phyloP scores from a whole-genome alignment of 1,140 invertebrate genomes.

The Thalassaphorura encarpata region DNA sequence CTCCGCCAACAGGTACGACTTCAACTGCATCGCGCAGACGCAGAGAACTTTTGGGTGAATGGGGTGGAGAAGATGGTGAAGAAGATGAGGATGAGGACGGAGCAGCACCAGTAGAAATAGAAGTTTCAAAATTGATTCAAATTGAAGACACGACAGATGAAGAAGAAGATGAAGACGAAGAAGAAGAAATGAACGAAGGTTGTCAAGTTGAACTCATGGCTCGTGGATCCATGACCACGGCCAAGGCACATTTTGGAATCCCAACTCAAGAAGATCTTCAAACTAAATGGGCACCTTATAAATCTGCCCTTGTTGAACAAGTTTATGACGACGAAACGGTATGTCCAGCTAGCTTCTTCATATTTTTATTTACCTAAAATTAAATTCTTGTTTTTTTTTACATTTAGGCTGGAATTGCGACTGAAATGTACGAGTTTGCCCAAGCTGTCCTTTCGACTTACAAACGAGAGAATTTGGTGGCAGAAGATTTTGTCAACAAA shows the following conservation, averaged over 20 bases:
- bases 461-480: not conserved
- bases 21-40: not conserved
- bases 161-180: not conserved
- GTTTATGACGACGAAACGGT: conserved; percentile 7
- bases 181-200: not conserved
- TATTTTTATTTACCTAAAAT: too few relatives aligned
- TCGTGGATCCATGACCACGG: not conserved
- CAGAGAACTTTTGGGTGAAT: not conserved
- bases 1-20: not conserved
- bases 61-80: not conserved
- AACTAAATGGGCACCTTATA: conserved; percentile 11
- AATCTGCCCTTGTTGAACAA: conserved; percentile 11
- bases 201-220: not conserved
- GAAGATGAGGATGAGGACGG: not conserved
- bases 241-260: conserved; percentile 16
- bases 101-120: not conserved
- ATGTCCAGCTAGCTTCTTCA: too few relatives aligned
- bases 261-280: conserved; percentile 9
- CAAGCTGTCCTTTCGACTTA: not conserved
- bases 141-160: not conserved
- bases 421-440: not conserved
- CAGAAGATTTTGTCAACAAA: not conserved
- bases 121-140: not conserved
- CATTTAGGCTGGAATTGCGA: not conserved
- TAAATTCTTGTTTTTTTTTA: too few relatives aligned